These are phyloP conservation scores for Poecilobothrus nobilitatus DNA, from an alignment of 2,888 invertebrate genomes.

Conservation along the genomic window DNA sequence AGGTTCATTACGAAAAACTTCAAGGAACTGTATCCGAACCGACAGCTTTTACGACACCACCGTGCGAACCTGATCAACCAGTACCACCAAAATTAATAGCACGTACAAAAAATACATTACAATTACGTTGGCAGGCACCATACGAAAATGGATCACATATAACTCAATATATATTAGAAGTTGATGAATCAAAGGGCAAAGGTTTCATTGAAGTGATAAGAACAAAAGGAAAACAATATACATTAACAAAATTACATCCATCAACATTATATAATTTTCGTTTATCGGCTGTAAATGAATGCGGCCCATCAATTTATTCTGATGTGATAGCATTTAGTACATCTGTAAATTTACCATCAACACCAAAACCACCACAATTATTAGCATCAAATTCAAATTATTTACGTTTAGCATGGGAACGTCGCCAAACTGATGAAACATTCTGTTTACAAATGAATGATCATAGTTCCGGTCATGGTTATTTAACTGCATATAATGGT, in stretches of 20 bases:
- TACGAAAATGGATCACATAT: slow-evolving; percentile 74
- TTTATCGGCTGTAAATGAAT: slow-evolving; percentile 72
- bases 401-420: slow-evolving; percentile 65
- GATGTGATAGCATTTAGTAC: slow-evolving; percentile 62
- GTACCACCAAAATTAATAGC: slow-evolving; percentile 63
- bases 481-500: slow-evolving; percentile 71
- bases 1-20: slow-evolving; percentile 54
- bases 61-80: slow-evolving; percentile 73
- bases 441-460: slow-evolving; percentile 76
- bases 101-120: slow-evolving; percentile 61
- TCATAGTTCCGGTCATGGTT: slow-evolving; percentile 62
- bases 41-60: slow-evolving; percentile 68
- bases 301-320: slow-evolving; percentile 66
- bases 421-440: slow-evolving; percentile 66
- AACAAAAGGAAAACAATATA: slow-evolving; percentile 67
- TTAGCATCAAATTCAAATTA: slow-evolving; percentile 54
- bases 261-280: slow-evolving; percentile 76
- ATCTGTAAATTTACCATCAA: slow-evolving; percentile 68
- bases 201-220: slow-evolving; percentile 64
- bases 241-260: slow-evolving; percentile 64
- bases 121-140: slow-evolving; percentile 63
- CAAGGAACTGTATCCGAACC: slow-evolving; percentile 70
- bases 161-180: slow-evolving; percentile 67
- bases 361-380: slow-evolving; percentile 68
- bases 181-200: slow-evolving; percentile 62